Evolutionary conservation across 35 echinoderm and acorn worm species (phyloP), one percentile per base, ranked within the genome.

Genomic region (Chiridota heheva): DNA sequence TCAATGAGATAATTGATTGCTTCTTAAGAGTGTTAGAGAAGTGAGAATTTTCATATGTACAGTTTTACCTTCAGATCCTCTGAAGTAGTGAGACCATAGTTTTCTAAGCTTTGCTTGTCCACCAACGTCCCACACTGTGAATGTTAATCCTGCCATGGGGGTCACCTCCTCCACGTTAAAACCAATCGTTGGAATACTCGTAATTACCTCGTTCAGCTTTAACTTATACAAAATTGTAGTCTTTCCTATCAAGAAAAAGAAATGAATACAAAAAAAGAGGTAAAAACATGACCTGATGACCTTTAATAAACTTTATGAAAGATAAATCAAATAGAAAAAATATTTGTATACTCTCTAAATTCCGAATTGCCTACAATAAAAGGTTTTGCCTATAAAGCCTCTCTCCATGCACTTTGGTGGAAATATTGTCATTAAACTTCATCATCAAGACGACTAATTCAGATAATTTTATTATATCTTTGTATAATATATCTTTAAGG

Each of bases 41-140:
- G 48, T 53, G 12, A 12, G 48, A 13, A 22, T 53, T 12, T 53
- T 53, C 12, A 12, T 53, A 13, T 53, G 48, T 13, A 53, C 12
- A 22, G 12, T 53, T 22, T 76, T 67, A 92, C 90, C 90, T 76
- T 92, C 83, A 10, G 83, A 86, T 17, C 90, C 90, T 27, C 59
- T 66, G 60, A 70, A 92, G 60, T 92, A 92, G 49, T 92, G 90
- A 58, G 69, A 62, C 90, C 90, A 92, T 4, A 92, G 67, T 5
- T 74, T 77, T 60, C 90, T 17, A n/a, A 92, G 63, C 67, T 86
- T 86, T n/a, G 86, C 83, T 45, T 92, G 90, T 3, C 90, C 90
- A 43, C 90, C 90, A 35, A 92, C 90, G 24, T 92, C 90, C 90
- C 90, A 92, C 15, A 92, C 90, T 0, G 83, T 92, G 34, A 92